Percentiles rank a stretch among this genome's conserved stretches.
These are phyloP conservation scores for Cosmopolites sordidus DNA, from an alignment of 2,888 invertebrate species.

Conservation along the genomic window DNA sequence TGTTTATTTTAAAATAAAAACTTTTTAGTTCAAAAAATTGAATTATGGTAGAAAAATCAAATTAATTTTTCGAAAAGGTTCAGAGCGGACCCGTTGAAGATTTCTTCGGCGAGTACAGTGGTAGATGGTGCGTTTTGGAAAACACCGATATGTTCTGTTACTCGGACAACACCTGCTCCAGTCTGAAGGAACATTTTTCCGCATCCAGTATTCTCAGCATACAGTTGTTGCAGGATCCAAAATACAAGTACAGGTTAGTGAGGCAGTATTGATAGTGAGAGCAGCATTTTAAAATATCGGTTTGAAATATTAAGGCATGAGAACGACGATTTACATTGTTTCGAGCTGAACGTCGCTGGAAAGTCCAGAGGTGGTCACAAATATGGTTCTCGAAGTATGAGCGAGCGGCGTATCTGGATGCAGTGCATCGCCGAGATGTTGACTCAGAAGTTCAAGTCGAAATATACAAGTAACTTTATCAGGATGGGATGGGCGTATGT, in stretches of 20 bases:
- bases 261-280: not conserved
- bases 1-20: too few relatives aligned
- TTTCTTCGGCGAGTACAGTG: conserved; percentile 70
- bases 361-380: conserved; percentile 54
- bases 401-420: conserved; percentile 66
- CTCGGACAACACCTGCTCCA: conserved; percentile 65
- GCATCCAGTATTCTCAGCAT: conserved; percentile 63
- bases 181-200: conserved; percentile 65
- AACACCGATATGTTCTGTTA: conserved; percentile 71
- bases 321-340: conserved; percentile 60
- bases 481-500: conserved; percentile 80
- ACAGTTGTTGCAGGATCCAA: conserved; percentile 58
- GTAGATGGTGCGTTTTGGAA: conserved; percentile 66
- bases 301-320: conserved; percentile 42
- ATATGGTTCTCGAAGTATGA: conserved; percentile 54
- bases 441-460: conserved; percentile 63
- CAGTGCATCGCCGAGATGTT: conserved; percentile 73
- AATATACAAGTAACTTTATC: conserved; percentile 66
- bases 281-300: not conserved
- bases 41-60: too few relatives aligned
- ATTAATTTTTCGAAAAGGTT: too few relatives aligned
- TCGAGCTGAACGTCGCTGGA: conserved; percentile 56
- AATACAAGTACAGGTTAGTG: conserved; percentile 47
- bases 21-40: too few relatives aligned
- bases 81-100: conserved; percentile 64